Evolutionary conservation across 2,113 vertebrate species (phyloP).

Genomic region (Corapipo altera): DNA sequence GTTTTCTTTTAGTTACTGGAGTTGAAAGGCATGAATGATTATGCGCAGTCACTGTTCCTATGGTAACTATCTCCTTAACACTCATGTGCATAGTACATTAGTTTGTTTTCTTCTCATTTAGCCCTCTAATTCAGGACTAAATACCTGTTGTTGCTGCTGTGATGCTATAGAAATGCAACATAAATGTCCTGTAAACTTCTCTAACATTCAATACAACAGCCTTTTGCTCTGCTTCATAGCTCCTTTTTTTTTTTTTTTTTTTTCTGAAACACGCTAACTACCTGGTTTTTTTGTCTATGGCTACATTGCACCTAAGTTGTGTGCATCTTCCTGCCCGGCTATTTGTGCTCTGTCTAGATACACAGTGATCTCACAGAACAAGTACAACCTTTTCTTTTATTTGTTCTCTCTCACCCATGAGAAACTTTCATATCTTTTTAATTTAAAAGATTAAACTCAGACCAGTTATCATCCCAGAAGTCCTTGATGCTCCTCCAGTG

Average conservation of each 20-base stretch:
- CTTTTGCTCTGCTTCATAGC: not conserved
- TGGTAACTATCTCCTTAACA: not conserved
- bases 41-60: not conserved
- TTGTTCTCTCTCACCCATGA: not conserved
- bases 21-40: not conserved
- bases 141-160: not conserved
- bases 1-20: not conserved
- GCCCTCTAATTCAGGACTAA: not conserved
- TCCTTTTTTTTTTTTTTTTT: not conserved
- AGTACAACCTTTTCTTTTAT: not conserved
- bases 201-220: not conserved
- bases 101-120: not conserved
- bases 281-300: not conserved
- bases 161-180: not conserved
- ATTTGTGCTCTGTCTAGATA: not conserved
- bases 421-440: not conserved
- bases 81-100: not conserved
- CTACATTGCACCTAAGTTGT: not conserved
- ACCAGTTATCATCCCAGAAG: not conserved
- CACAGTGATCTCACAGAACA: not conserved
- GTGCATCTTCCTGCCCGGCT: not conserved
- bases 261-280: not conserved
- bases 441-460: not conserved
- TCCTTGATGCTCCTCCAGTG: not conserved
- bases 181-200: not conserved